Base-by-base conservation (phyloP, 2,797 vertebrate species). In the Melanotaenia boesemani region DNA sequence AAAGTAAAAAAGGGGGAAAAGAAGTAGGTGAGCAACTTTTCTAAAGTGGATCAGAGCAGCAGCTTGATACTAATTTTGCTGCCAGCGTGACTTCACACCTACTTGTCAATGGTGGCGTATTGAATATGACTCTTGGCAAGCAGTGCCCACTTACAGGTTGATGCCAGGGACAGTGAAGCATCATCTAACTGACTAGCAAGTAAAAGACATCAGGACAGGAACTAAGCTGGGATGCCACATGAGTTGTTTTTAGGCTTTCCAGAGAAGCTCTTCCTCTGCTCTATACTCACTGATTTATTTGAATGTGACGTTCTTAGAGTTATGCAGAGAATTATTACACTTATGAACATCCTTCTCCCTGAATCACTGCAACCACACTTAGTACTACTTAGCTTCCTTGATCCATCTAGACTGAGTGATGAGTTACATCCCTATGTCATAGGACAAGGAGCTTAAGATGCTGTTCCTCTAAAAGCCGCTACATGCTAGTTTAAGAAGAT, bases 81-180 rank as follows among this genome's bases (percentile, higher is more conserved):
- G 77, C 67, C 81, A 74, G 71, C 13, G 1, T 67, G 76, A 79
- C 76, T 72, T 80, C 64, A 76, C 75, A 77, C 67, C 41, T 50
- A 50, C 59, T 70, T 18, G 0, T 28, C 57, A 63, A 60, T 59
- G 32, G n/a, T 55, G 59, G 48, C 56, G 71, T 50, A 77, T 81
- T 75, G 70, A 75, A 83, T 56, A 63, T 26, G 69, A 50, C 44
- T 72, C 63, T 67, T 63, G 69, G 46, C 20, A 48, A 76, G n/a
- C 56, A 52, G 22, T 20, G 34, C 37, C 65, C 64, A 30, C 39
- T 28, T 2, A 28, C 12, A 16, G 26, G 28, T 46, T n/a, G 41
- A 32, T 65, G 70, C 24, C 36, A 32, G 16, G 71, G 56, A 55
- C 18, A n/a, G 46, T 26, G 70, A 65, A 62, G 65, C 41, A 22